Evolutionary conservation across 1,140 invertebrate species (phyloP), one percentile per base, ranked within the genome.

Genomic region (Drosophila takahashii): DNA sequence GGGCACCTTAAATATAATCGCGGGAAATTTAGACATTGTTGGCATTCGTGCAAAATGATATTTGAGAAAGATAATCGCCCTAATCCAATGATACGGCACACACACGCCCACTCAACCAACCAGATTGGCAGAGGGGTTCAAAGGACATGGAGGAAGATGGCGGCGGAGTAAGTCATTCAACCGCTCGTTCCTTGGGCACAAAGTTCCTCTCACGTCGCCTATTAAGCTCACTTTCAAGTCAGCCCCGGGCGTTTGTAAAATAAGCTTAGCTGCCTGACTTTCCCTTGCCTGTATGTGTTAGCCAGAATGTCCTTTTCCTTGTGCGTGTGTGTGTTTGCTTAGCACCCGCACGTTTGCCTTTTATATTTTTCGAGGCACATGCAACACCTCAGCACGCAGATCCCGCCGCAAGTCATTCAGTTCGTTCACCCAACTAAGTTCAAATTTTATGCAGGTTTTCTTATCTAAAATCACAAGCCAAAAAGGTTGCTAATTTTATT

Each of bases 1-100:
- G 15, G 36, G 18, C 47, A 47, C 57, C 69, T 53, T 58, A 64
- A 53, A 64, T 58, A 77, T 84, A 67, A 89, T 73, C 62, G 60
- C 64, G 65, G 54, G 54, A 77, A 83, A 90, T 84, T 74, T 69
- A 84, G 84, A 89, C 61, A 89, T 89, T 84, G 85, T 84, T 89
- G 73, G 77, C 65, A 59, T 84, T 84, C 84, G 84, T 89, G 85
- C 80, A 56, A 80, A 89, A 84, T 90, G 79, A 89, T 89, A 89
- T 89, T 89, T 84, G 84, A 53, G 60, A 51, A 71, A 89, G 84
- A 89, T 89, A 89, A 89, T 89, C 84, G 77, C 65, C 51, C 39
- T 89, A 84, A 89, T 89, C 80, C 73, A 62, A 69, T 67, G 65
- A 73, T 80, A 80, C 51, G 34, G 45, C 74, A 18, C 18, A 44